phyloP scores from a whole-genome alignment of 2,888 invertebrate genomes.

The Actias luna region DNA sequence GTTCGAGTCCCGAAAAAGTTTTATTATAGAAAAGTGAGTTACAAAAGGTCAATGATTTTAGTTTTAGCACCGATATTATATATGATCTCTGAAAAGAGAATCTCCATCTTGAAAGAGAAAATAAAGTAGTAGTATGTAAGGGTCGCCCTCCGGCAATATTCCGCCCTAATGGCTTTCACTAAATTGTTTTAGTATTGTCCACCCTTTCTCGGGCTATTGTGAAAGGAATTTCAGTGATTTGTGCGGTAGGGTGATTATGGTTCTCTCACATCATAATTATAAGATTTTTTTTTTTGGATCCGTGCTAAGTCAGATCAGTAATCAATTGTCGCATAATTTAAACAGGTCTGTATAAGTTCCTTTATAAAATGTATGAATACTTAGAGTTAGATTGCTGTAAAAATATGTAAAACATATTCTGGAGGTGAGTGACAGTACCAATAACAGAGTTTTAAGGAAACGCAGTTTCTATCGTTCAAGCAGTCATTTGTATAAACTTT shows the following conservation, averaged over 20 bases:
- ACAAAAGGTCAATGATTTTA: background rate
- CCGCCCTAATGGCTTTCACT: constrained; percentile 17
- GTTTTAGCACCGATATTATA: background rate
- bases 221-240: constrained; percentile 1
- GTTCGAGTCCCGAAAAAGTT: background rate
- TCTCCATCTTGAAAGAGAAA: background rate
- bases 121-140: constrained; percentile 3
- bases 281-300: background rate
- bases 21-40: background rate
- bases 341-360: no score
- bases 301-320: background rate
- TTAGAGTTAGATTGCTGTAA: no score
- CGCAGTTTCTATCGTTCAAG: no score
- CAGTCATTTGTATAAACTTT: no score
- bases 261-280: background rate
- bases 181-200: constrained; percentile 18
- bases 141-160: constrained; percentile 13
- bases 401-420: no score
- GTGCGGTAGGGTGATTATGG: background rate
- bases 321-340: no score
- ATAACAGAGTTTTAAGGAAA: no score
- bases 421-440: no score
- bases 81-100: background rate
- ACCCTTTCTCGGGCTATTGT: background rate
- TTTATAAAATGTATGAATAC: no score